These are phyloP conservation scores for Yponomeuta plumbellus DNA, from an alignment of 2,888 invertebrate genomes.

Conservation along the genomic window DNA sequence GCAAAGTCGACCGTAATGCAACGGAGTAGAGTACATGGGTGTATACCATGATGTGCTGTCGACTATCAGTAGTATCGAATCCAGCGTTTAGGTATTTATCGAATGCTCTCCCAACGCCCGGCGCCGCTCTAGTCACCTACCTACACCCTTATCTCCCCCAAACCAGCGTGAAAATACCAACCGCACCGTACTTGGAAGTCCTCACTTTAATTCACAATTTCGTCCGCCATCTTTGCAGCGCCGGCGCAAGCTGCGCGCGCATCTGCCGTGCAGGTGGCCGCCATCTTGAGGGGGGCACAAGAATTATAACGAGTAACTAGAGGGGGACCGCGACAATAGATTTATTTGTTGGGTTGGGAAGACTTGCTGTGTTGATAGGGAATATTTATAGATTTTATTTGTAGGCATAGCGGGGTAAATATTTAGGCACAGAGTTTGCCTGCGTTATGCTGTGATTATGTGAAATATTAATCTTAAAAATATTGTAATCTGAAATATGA, in stretches of 20 bases:
- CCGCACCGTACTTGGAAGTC: not conserved
- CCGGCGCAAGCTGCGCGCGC: slow-evolving; percentile 18
- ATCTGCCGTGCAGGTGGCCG: slow-evolving; percentile 20
- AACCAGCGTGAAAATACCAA: not conserved
- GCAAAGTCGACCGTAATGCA: too few relatives aligned
- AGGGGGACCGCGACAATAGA: slow-evolving; percentile 11
- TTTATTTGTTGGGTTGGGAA: not conserved
- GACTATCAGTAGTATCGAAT: too few relatives aligned
- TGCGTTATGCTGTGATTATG: too few relatives aligned
- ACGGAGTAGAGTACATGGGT: too few relatives aligned
- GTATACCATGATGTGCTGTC: too few relatives aligned
- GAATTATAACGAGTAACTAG: slow-evolving; percentile 2
- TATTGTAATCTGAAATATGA: too few relatives aligned
- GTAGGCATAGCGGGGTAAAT: not conserved
- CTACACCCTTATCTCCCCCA: not conserved
- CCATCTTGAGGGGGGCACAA: slow-evolving; percentile 11
- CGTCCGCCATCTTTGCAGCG: not conserved
- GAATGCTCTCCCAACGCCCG: too few relatives aligned
- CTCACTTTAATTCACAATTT: not conserved
- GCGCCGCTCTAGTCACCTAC: not conserved
- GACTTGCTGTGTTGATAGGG: not conserved
- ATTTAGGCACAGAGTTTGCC: not conserved
- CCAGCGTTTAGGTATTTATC: too few relatives aligned
- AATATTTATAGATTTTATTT: not conserved
- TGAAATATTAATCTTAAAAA: too few relatives aligned